phyloP scores from a whole-genome alignment of 2,797 vertebrate genomes.

The Alauda arvensis region DNA sequence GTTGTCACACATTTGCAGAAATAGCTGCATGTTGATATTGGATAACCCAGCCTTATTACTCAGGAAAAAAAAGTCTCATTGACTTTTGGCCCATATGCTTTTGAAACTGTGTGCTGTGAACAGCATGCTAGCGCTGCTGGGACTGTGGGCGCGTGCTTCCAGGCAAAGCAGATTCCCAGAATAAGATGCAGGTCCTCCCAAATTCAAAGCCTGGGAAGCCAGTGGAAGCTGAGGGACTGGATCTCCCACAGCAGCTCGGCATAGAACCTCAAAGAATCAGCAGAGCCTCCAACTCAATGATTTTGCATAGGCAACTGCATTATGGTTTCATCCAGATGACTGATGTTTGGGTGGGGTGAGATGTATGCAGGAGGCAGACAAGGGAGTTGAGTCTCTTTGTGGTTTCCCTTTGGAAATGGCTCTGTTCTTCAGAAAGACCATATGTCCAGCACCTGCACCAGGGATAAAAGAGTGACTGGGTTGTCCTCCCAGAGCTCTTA shows the following conservation, averaged over 20 bases:
- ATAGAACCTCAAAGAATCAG: neutral
- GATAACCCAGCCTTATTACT: constrained; percentile 5
- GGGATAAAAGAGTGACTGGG: neutral
- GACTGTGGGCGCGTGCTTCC: neutral
- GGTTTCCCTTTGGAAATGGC: neutral
- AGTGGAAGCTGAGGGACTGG: neutral
- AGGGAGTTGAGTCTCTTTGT: neutral
- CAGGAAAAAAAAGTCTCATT: neutral
- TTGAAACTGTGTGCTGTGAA: neutral
- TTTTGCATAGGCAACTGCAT: neutral
- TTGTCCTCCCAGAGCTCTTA: neutral
- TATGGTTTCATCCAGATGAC: neutral
- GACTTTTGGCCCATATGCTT: constrained; percentile 13
- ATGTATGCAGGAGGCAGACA: neutral
- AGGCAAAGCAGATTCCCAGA: neutral
- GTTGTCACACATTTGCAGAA: constrained; percentile 23
- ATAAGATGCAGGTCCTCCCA: neutral
- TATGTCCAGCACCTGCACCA: neutral
- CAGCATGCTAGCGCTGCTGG: neutral
- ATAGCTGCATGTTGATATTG: constrained; percentile 34
- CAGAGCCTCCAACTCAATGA: neutral
- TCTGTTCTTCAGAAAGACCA: neutral
- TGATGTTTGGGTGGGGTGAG: neutral
- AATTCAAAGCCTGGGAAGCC: neutral
- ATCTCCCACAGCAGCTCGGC: neutral